Evolutionary conservation across 2,113 vertebrate genomes (phyloP).

Genomic region (Leucosticte australis): DNA sequence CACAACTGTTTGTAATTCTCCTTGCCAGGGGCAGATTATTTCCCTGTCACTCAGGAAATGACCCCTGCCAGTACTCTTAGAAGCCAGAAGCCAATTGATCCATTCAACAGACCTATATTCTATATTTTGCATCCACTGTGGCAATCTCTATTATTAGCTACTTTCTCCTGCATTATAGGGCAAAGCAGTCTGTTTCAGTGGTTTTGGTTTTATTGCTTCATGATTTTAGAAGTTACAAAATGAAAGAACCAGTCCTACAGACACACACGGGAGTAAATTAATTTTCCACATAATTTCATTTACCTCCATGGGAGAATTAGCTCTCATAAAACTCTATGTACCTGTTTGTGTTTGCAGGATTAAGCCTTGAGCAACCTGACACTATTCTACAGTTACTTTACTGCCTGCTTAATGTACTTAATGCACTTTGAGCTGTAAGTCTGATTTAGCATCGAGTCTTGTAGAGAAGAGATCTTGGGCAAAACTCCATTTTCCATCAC

Average conservation of each 20-base stretch:
- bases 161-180: neutral
- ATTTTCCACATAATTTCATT: neutral
- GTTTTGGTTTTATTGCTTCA: neutral
- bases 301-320: neutral
- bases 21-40: neutral
- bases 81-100: neutral
- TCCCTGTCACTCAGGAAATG: neutral
- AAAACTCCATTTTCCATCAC: neutral
- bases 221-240: neutral
- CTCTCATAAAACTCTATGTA: neutral
- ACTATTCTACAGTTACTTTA: neutral
- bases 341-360: neutral
- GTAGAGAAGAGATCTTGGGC: neutral
- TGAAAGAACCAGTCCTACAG: neutral
- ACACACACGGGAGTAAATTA: neutral
- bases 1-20: neutral
- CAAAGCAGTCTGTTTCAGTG: neutral
- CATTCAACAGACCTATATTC: neutral
- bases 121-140: neutral
- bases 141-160: neutral
- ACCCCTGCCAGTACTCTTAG: neutral
- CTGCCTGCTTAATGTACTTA: neutral
- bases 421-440: neutral
- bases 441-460: neutral
- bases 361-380: neutral